Evolutionary conservation across 2,797 vertebrate genomes (phyloP).

Genomic region (Enteromius fasciolatus): DNA sequence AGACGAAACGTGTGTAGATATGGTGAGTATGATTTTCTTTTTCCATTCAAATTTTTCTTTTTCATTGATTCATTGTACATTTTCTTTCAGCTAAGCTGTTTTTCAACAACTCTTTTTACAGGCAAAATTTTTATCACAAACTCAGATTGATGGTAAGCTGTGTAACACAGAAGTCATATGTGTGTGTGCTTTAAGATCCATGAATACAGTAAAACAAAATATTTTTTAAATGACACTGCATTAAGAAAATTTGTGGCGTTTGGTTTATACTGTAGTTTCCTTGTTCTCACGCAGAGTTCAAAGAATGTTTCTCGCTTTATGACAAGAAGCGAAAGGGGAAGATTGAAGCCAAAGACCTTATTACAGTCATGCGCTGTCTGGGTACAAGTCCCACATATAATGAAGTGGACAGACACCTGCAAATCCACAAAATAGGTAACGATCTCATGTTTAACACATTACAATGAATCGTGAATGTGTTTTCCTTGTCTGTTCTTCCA

Average conservation of each 20-base stretch:
- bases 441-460: background rate
- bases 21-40: constrained; percentile 69
- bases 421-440: constrained; percentile 86
- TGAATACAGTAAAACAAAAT: background rate
- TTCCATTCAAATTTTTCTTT: background rate
- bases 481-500: too few relatives aligned
- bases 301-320: constrained; percentile 96
- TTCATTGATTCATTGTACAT: background rate
- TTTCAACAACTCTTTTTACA: constrained; percentile 62
- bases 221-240: background rate
- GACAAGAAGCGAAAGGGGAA: constrained; percentile 92
- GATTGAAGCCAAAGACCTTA: constrained; percentile 85
- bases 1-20: constrained; percentile 53
- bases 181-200: background rate
- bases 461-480: background rate
- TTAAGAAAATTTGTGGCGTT: background rate
- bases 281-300: constrained; percentile 82
- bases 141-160: constrained; percentile 90
- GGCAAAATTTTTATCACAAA: constrained; percentile 94
- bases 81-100: background rate
- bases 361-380: constrained; percentile 91
- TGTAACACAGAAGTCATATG: background rate
- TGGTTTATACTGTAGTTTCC: background rate
- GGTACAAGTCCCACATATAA: constrained; percentile 86
- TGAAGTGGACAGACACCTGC: constrained; percentile 87